Evolutionary conservation across 2,888 invertebrate genomes (phyloP), one percentile per base, ranked within the genome.

Genomic region (Plebejus argus): DNA sequence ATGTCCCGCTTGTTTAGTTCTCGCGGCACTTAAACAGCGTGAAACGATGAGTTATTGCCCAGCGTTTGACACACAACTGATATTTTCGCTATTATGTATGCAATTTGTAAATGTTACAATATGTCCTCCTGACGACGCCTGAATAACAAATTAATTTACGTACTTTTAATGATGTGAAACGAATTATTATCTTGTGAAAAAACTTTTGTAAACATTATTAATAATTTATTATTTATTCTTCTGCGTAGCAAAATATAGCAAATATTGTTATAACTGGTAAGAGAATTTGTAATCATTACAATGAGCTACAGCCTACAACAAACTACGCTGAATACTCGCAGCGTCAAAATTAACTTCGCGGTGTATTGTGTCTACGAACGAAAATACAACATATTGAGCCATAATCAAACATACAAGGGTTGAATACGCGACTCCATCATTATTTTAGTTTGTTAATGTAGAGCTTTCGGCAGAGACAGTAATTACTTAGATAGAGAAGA

Each of bases 351-450:
- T 35, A 71, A 39, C 35, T n/a, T 80, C 78, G 75, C 79, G 77
- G 79, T 77, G 79, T 85, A 85, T 87, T 86, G 83, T 83, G 86
- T 85, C 87, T 87, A 86, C 83, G 82, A 83, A 82, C 83, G 79
- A 83, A 86, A 87, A 87, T 86, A 87, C 82, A 70, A 79, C 76
- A 75, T 83, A 85, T 82, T 82, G 82, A 81, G 81, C 80, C 78
- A 80, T 80, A 79, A 80, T 78, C 82, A 82, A 81, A 45, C 77
- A 79, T 58, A 33, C 7, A 86, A 87, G 88, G 88, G 84, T 49
- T 81, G 78, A 66, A 33, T 23, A 66, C 1, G 12, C 23, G 23
- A 61, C 20, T 18, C 45, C 10, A 10, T 45, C 8, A 39, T 10
- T 39, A 12, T 45, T 2, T 45, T 10, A 45, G 7, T 45, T 45